phyloP scores from a whole-genome alignment of 2,888 invertebrate species.

The Lepidocyrtinus sp. region DNA sequence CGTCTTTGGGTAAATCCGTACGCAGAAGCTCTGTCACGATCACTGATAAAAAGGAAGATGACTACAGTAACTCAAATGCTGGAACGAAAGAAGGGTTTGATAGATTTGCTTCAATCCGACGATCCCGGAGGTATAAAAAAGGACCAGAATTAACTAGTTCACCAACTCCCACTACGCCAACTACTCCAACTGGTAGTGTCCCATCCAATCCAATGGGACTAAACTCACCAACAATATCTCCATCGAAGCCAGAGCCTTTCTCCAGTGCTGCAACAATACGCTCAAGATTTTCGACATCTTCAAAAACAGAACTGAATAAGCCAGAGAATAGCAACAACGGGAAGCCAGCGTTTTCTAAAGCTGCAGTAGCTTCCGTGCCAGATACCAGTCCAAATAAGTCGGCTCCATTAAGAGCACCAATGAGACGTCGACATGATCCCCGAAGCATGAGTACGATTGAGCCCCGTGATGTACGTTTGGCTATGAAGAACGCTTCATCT shows the following conservation, averaged over 20 bases:
- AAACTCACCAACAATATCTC: slow-evolving; percentile 49
- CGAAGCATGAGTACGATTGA: slow-evolving; percentile 65
- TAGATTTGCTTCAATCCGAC: slow-evolving; percentile 84
- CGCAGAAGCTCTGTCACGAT: slow-evolving; percentile 52
- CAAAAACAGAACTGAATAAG: slow-evolving; percentile 37
- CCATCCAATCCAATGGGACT: slow-evolving; percentile 59
- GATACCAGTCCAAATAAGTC: slow-evolving; percentile 3
- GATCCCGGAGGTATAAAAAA: slow-evolving; percentile 85
- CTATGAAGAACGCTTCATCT: slow-evolving; percentile 53
- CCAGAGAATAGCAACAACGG: slow-evolving; percentile 22
- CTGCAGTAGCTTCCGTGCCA: not conserved
- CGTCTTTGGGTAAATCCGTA: slow-evolving; percentile 26
- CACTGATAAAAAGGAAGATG: slow-evolving; percentile 35
- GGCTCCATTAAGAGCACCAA: slow-evolving; percentile 39
- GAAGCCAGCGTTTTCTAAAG: not conserved
- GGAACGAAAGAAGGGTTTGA: slow-evolving; percentile 82
- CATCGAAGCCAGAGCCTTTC: slow-evolving; percentile 29
- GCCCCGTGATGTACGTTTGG: slow-evolving; percentile 64
- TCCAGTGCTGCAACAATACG: slow-evolving; percentile 37
- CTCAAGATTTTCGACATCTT: slow-evolving; percentile 32
- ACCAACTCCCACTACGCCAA: not conserved
- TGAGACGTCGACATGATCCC: slow-evolving; percentile 58
- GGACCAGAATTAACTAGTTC: slow-evolving; percentile 72
- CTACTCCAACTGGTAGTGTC: slow-evolving; percentile 42
- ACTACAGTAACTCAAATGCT: slow-evolving; percentile 28